Evolutionary conservation across 2,888 invertebrate species (phyloP).

Genomic region (Meteorus colon): DNA sequence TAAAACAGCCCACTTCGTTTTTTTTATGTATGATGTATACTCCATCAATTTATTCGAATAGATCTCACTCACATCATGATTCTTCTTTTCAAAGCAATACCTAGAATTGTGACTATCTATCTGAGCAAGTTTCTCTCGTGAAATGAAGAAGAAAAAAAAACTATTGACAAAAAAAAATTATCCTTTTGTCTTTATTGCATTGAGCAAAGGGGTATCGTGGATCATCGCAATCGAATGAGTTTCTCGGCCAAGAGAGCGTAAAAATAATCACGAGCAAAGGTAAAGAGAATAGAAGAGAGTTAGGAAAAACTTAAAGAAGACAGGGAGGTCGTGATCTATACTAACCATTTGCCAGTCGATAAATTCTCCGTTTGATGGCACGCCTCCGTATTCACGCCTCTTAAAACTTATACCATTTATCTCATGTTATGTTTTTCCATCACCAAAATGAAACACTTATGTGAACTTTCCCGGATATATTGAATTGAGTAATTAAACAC

Average conservation of each 20-base stretch:
- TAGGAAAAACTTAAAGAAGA: constrained; percentile 17
- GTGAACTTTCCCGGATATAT: constrained; percentile 37
- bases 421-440: neutral
- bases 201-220: constrained; percentile 24
- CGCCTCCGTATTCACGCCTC: constrained; percentile 7
- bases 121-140: neutral
- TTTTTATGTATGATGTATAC: neutral
- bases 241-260: constrained; percentile 65
- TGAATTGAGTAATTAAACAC: constrained; percentile 8
- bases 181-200: constrained; percentile 17
- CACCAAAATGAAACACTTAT: neutral
- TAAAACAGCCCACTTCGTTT: constrained; percentile 15
- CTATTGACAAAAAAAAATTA: constrained; percentile 29
- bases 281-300: constrained; percentile 50
- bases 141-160: constrained; percentile 1
- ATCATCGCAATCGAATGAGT: constrained; percentile 46
- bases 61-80: neutral
- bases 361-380: constrained; percentile 10
- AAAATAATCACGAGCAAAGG: constrained; percentile 52
- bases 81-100: neutral
- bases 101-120: neutral
- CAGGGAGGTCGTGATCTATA: constrained; percentile 22
- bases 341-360: constrained; percentile 10
- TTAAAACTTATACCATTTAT: neutral
- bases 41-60: constrained; percentile 17